These are phyloP conservation scores for Tetramorium bicarinatum DNA, from an alignment of 2,888 invertebrate species.

Conservation along the genomic window DNA sequence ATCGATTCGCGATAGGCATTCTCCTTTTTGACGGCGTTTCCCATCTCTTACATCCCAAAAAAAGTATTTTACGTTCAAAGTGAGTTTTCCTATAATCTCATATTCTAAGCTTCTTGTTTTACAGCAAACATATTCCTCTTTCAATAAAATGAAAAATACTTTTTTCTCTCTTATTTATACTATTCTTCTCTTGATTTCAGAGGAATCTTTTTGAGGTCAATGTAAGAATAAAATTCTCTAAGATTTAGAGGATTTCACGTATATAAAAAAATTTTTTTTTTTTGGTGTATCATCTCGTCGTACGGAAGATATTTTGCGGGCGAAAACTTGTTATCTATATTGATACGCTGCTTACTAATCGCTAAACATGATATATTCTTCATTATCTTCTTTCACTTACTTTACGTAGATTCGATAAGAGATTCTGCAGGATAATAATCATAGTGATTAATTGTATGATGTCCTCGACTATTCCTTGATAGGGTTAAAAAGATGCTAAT, in stretches of 20 bases:
- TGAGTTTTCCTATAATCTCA: too few species aligned
- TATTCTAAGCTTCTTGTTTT: too few species aligned
- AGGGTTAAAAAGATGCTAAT: not conserved
- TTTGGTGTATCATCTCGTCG: too few species aligned
- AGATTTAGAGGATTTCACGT: too few species aligned
- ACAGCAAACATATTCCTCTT: too few species aligned
- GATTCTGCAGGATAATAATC: not conserved
- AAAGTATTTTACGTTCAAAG: too few species aligned
- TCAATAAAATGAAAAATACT: too few species aligned
- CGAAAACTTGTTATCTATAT: not conserved
- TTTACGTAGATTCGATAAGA: not conserved
- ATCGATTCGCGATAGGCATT: constrained; percentile 59
- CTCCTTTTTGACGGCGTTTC: constrained; percentile 7
- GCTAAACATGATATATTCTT: not conserved
- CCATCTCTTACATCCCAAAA: not conserved
- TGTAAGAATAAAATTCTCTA: too few species aligned
- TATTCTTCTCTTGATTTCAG: too few species aligned
- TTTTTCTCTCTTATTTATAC: too few species aligned
- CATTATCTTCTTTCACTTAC: not conserved
- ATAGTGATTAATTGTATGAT: not conserved
- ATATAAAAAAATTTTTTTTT: too few species aligned
- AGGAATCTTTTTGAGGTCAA: too few species aligned
- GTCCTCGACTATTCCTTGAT: not conserved
- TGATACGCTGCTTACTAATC: not conserved
- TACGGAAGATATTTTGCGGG: not conserved